Conservation (phyloP, 2,888 invertebrate genomes). For the Phaedon cochleariae region DNA sequence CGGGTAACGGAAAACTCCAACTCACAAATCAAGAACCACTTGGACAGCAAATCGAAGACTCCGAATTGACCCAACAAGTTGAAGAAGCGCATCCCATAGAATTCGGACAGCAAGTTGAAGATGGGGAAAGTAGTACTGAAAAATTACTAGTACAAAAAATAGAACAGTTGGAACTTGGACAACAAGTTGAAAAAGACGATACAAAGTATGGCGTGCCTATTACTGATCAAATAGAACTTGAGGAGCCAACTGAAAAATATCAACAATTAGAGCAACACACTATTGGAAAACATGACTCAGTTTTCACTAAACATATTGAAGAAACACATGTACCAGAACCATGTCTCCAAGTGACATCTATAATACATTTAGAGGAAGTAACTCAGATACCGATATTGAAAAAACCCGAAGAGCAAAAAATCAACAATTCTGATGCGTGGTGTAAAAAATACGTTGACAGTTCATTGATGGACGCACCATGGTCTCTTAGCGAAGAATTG, state of each 20-base stretch:
- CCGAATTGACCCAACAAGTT: constrained; percentile 25
- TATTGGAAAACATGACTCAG: too few relatives aligned
- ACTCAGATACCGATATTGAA: too few relatives aligned
- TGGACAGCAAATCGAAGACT: constrained; percentile 26
- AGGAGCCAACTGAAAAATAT: not conserved
- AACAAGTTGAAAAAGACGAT: constrained; percentile 19
- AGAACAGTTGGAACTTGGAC: not conserved
- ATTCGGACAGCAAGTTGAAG: constrained; percentile 16
- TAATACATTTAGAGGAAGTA: too few relatives aligned
- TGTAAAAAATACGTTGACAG: too few relatives aligned
- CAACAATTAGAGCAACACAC: too few relatives aligned
- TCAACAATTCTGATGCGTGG: too few relatives aligned
- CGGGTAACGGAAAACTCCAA: constrained; percentile 11
- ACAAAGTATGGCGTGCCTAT: too few relatives aligned
- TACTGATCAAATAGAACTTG: too few relatives aligned
- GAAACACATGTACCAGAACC: not conserved
- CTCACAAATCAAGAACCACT: constrained; percentile 15
- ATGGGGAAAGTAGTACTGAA: not conserved
- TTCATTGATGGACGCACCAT: too few relatives aligned
- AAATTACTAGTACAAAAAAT: not conserved
- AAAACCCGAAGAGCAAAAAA: too few relatives aligned
- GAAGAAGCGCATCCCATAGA: constrained; percentile 25
- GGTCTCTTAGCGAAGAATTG: too few relatives aligned
- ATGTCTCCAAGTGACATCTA: too few relatives aligned
- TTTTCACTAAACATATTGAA: constrained; percentile 39